These are phyloP conservation scores for Aleiodes testaceus DNA, from an alignment of 2,888 invertebrate genomes.

Conservation along the genomic window DNA sequence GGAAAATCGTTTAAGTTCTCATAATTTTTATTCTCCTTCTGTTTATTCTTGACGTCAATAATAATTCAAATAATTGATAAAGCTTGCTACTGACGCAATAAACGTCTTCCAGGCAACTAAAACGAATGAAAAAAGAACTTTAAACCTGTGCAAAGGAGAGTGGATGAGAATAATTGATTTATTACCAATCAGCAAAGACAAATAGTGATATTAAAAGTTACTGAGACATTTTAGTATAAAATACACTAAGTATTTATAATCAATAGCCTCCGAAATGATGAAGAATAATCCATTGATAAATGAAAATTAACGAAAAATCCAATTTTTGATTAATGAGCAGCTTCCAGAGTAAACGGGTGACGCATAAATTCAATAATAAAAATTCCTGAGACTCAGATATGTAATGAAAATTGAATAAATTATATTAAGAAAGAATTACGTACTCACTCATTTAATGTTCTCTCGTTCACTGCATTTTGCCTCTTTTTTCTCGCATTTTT, in stretches of 20 bases:
- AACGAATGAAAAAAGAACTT: slow-evolving; percentile 5
- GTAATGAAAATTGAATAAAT: slow-evolving; percentile 34
- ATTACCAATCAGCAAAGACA: slow-evolving; percentile 53
- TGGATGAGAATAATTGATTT: slow-evolving; percentile 13
- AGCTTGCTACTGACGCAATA: not conserved
- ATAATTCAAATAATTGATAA: not conserved
- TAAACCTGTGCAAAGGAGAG: slow-evolving; percentile 25
- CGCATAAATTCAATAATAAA: not conserved
- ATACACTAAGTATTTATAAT: slow-evolving; percentile 50
- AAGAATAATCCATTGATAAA: not conserved
- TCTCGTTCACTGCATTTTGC: not conserved
- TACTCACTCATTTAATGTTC: slow-evolving; percentile 13
- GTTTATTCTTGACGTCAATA: not conserved
- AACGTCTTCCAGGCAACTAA: slow-evolving; percentile 16
- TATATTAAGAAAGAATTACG: slow-evolving; percentile 5
- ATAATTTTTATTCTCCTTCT: not conserved
- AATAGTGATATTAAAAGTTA: slow-evolving; percentile 55
- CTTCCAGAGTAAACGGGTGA: too few relatives aligned
- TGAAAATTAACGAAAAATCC: not conserved
- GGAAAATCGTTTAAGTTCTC: not conserved
- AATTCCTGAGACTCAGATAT: slow-evolving; percentile 16
- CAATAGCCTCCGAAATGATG: not conserved
- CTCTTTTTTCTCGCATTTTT: not conserved
- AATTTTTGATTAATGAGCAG: not conserved
- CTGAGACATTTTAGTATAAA: slow-evolving; percentile 45